Evolutionary conservation across 2,888 invertebrate species (phyloP), one percentile per base, ranked within the genome.

Genomic region (Drosophila emarginata): DNA sequence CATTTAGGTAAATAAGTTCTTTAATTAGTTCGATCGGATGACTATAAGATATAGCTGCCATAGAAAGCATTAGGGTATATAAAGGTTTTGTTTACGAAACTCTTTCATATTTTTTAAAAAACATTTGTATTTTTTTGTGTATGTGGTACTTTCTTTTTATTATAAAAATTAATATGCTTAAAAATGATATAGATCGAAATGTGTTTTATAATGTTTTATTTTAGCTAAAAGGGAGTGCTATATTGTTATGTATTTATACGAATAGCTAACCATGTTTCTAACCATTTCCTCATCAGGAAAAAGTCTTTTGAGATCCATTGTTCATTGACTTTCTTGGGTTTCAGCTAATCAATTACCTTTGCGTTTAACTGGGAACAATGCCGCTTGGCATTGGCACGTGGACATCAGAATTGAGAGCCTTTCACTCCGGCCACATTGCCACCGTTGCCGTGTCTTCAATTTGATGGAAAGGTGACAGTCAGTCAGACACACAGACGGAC

Each of bases 381-480:
- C 84, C 70, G 56, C 67, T 73, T 67, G 68, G 21, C 45, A 45
- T 45, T 67, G 85, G 89, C 86, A 87, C 86, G 86, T 88, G 86
- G 88, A 74, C 74, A 73, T 56, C 68, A 57, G 32, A 45, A 50
- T 57, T 66, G 63, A 75, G 68, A 70, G 73, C 76, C 89, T 82
- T 88, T 88, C 82, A 76, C 82, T 83, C 87, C 67, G 70, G 70
- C 70, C 64, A 45, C 45, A 32, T 32, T 32, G 32, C 32, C 32
- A 45, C 40, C 15, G 40, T 15, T 61, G 69, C 62, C 56, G 40
- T 45, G 40, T 45, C 69, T 59, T 69, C 62, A 72, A 37, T 51
- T 76, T 87, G 86, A 87, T 88, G 85, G 88, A 89, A 89, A 87
- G 86, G 85, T 89, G 86, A 84, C 88, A 87, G 85, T 87, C 87